Base-by-base conservation (phyloP, 2,113 vertebrate species). In the Laticauda colubrina region DNA sequence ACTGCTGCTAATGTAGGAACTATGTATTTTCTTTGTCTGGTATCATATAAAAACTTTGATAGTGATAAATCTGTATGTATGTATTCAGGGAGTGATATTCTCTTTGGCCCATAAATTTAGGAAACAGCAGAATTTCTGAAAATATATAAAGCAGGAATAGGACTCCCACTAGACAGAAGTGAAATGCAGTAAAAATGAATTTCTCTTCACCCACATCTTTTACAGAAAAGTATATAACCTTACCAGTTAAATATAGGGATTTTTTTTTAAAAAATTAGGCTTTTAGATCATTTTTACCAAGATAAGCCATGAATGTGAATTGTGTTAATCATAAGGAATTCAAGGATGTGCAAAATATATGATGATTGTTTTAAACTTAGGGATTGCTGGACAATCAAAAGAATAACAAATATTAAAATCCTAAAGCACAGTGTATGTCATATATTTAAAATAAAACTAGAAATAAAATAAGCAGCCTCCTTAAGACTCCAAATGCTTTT, bases 101-200 rank as follows among this genome's bases (percentile, higher is more conserved):
- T 91, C 94, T 94, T 86, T 54, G 92, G 92, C 87, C 87, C 94
- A 96, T 97, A 96, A 97, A 97, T 97, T 90, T 90, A 94, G 86
- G 92, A 90, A 94, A 93, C 92, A 95, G 94, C 90, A 91, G 93
- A 92, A 91, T 94, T 96, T 95, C 95, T 0, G 2, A 96, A 97
- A 95, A 96, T 93, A 95, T 75, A 81, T 95, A 91, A 93, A n/a
- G 86, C 43, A 96, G 95, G 95, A 96, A 96, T 94, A 96, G 93
- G 95, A 95, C 51, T 97, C 96, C 95, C 95, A 96, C 90, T 93
- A 94, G 97, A 95, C 95, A 92, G 94, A 94, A 92, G 93, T 94
- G 89, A 90, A 55, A 56, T 61, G 87, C 7, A 90, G 87, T 69
- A 75, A 95, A 95, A 95, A 94, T 51, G 94, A 96, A 95, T 81